phyloP scores from a whole-genome alignment of 2,797 vertebrate species.

The Nyctibius grandis region DNA sequence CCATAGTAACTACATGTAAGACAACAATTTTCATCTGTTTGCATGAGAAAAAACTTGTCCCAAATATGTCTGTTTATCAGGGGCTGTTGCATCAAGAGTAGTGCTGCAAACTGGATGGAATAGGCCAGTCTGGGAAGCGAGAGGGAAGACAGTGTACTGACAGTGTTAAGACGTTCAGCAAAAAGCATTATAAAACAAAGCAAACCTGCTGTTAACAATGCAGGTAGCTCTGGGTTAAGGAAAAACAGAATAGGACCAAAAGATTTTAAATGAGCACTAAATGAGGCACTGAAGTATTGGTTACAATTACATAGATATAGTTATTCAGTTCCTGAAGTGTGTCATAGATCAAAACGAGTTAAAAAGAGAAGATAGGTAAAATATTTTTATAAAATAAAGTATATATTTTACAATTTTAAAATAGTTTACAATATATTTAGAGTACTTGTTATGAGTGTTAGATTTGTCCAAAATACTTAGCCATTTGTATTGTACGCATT shows the following conservation, averaged over 20 bases:
- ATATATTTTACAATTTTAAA: background rate
- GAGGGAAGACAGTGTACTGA: background rate
- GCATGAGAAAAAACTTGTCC: background rate
- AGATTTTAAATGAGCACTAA: background rate
- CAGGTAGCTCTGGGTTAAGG: background rate
- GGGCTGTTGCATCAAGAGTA: background rate
- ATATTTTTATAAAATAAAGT: background rate
- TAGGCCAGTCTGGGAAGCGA: background rate
- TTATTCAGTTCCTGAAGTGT: background rate
- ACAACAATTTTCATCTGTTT: background rate
- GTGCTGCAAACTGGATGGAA: background rate
- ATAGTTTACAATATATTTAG: background rate
- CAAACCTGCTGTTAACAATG: background rate
- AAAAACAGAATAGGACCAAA: background rate
- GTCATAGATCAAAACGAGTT: background rate
- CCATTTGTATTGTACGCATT: rapidly evolving
- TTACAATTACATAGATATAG: background rate
- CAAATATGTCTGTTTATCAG: background rate
- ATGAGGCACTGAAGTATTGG: background rate
- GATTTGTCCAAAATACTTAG: background rate
- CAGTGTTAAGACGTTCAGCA: background rate
- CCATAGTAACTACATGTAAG: background rate
- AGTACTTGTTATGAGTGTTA: background rate
- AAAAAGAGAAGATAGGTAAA: background rate
- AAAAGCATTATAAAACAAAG: background rate